Conservation (phyloP, 1,140 invertebrate genomes). For the Solenopsis invicta region DNA sequence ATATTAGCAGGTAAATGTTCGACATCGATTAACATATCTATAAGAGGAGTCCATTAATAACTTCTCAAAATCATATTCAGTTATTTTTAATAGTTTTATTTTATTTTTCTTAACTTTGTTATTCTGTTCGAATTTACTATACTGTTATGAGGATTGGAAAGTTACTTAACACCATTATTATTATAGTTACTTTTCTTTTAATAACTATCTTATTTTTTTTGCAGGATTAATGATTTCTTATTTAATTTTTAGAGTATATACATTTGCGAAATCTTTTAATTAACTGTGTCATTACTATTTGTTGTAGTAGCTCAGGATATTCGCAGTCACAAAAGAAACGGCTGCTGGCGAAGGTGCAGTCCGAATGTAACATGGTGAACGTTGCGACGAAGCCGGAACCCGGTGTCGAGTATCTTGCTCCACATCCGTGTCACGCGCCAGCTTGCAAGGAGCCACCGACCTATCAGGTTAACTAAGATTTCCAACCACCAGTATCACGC, state of each 20-base stretch:
- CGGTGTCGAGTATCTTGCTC: slow-evolving; percentile 85
- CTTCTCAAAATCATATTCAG: not conserved
- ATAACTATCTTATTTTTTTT: too few species aligned
- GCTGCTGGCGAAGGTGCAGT: slow-evolving; percentile 94
- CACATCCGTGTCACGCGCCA: slow-evolving; percentile 86
- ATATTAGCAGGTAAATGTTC: slow-evolving; percentile 81
- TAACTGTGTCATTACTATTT: slow-evolving; percentile 19
- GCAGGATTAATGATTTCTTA: not conserved
- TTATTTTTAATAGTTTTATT: not conserved
- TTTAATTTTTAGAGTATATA: not conserved
- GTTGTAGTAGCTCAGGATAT: slow-evolving; percentile 84
- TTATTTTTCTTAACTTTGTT: too few species aligned
- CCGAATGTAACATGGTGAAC: slow-evolving; percentile 90
- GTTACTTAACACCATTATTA: too few species aligned
- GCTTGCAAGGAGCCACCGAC: slow-evolving; percentile 87
- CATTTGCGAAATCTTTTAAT: not conserved
- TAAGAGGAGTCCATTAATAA: not conserved
- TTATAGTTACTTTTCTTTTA: too few species aligned
- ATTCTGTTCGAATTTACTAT: too few species aligned
- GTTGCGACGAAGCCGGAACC: slow-evolving; percentile 86
- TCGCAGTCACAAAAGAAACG: slow-evolving; percentile 95
- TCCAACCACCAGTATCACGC: not conserved
- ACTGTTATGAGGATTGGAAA: too few species aligned
- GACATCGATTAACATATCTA: too few species aligned
- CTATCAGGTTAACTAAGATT: slow-evolving; percentile 82